Percentiles rank a stretch among this genome's conserved stretches.
Evolutionary conservation across 2,888 invertebrate genomes (phyloP).

Genomic region (Teleogryllus oceanicus): DNA sequence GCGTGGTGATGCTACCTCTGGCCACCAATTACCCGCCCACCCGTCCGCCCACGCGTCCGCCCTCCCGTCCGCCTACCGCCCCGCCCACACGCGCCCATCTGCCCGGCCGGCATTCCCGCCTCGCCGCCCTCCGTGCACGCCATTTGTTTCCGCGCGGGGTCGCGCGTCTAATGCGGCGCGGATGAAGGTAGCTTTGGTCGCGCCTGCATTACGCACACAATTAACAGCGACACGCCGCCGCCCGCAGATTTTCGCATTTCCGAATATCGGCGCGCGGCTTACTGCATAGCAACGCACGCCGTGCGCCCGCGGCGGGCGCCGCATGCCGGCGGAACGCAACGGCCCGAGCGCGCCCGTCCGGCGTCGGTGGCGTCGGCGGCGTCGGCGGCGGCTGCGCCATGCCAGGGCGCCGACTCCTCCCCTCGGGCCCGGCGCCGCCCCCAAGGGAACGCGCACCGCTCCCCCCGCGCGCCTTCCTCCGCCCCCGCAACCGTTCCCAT

Average conservation of each 20-base stretch:
- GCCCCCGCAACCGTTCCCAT: constrained; percentile 51
- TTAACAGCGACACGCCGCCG: not conserved
- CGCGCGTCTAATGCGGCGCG: constrained; percentile 2
- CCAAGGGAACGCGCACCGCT: not conserved
- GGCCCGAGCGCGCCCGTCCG: not conserved
- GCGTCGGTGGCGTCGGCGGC: not conserved
- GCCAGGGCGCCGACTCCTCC: not conserved
- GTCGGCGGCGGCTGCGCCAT: not conserved
- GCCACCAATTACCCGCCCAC: no score
- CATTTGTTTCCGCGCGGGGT: no score
- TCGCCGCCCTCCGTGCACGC: not conserved
- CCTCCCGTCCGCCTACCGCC: no score
- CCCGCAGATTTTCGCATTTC: constrained; percentile 7
- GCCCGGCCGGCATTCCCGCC: not conserved
- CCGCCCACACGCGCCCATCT: not conserved
- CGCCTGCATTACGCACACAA: constrained; percentile 12
- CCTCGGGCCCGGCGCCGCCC: not conserved
- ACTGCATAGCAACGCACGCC: not conserved
- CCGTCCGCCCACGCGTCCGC: no score
- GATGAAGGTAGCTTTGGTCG: constrained; percentile 6
- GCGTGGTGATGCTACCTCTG: no score
- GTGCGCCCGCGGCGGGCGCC: not conserved
- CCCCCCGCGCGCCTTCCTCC: not conserved
- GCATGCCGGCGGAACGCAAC: not conserved
- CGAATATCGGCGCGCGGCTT: not conserved